Conservation (phyloP, 92 coral and sea anemone genomes). For the Palythoa grandis region DNA sequence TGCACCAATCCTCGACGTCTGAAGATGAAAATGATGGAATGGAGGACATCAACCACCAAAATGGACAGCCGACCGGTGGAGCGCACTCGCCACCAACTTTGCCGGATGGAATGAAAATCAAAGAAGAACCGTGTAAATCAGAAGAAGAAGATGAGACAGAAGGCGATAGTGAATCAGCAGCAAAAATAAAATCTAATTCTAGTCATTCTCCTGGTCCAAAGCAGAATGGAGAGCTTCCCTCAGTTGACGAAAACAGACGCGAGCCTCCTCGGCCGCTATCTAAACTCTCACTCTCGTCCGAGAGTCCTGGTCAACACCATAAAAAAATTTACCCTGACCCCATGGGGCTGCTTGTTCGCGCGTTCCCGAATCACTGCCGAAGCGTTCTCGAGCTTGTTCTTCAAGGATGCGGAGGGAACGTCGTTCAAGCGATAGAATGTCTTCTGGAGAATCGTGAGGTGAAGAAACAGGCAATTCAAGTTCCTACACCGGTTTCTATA, state of each 20-base stretch:
- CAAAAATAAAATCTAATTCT: neutral
- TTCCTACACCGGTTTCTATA: constrained; percentile 69
- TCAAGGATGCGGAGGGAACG: constrained; percentile 97
- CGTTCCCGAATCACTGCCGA: constrained; percentile 95
- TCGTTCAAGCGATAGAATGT: constrained; percentile 98
- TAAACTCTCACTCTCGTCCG: constrained; percentile 68
- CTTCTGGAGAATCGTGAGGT: constrained; percentile 84
- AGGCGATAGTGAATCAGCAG: constrained; percentile 35
- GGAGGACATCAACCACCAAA: constrained; percentile 41
- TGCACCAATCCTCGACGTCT: constrained; percentile 38
- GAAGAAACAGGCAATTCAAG: constrained; percentile 64
- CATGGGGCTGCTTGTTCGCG: constrained; percentile 80
- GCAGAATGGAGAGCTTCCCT: constrained; percentile 59
- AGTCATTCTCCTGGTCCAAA: constrained; percentile 38
- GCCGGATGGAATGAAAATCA: constrained; percentile 37
- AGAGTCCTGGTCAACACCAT: constrained; percentile 70
- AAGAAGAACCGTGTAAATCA: constrained; percentile 40
- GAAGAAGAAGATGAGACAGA: constrained; percentile 42
- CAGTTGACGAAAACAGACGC: constrained; percentile 50
- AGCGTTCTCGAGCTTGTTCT: constrained; percentile 91
- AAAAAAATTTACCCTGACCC: constrained; percentile 92
- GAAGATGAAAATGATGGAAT: constrained; percentile 55
- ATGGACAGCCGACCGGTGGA: constrained; percentile 26
- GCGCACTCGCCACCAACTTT: constrained; percentile 60
- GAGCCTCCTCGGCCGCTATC: constrained; percentile 61